phyloP scores from a whole-genome alignment of 2,797 vertebrate species.

The Manis pentadactyla region DNA sequence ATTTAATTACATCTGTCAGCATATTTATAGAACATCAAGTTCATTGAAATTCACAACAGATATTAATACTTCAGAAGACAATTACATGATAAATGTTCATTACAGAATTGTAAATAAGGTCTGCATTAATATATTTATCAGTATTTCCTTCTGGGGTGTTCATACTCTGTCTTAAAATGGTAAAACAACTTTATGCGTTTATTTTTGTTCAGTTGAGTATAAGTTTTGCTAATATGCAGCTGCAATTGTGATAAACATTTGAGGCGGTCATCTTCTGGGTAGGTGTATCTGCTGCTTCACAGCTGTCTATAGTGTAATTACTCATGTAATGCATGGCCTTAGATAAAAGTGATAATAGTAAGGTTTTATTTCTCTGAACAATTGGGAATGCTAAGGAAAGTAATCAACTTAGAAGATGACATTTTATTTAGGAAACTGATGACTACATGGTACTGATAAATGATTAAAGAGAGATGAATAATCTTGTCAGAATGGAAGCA shows the following conservation, averaged over 20 bases:
- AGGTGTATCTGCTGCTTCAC: background rate
- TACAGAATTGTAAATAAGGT: background rate
- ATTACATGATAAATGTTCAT: background rate
- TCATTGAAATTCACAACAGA: slow-evolving; percentile 50
- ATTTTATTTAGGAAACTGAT: slow-evolving; percentile 24
- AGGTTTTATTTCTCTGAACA: slow-evolving; percentile 27
- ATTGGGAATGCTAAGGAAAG: background rate
- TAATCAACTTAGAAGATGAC: background rate
- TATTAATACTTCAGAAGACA: slow-evolving; percentile 56
- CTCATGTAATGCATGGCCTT: background rate
- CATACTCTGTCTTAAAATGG: background rate
- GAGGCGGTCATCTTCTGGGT: background rate
- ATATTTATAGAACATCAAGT: slow-evolving; percentile 59
- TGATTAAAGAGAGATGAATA: slow-evolving; percentile 9
- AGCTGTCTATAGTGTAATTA: background rate
- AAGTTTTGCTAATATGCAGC: background rate
- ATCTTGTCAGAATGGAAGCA: background rate
- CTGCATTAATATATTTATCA: slow-evolving; percentile 56
- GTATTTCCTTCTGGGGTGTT: slow-evolving; percentile 20
- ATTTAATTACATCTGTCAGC: slow-evolving; percentile 45
- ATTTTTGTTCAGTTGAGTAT: slow-evolving; percentile 38
- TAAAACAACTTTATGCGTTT: background rate
- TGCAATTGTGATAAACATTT: background rate
- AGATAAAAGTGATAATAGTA: background rate
- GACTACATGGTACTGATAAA: background rate